phyloP scores from a whole-genome alignment of 2,888 invertebrate genomes.

The Baccha elongata region DNA sequence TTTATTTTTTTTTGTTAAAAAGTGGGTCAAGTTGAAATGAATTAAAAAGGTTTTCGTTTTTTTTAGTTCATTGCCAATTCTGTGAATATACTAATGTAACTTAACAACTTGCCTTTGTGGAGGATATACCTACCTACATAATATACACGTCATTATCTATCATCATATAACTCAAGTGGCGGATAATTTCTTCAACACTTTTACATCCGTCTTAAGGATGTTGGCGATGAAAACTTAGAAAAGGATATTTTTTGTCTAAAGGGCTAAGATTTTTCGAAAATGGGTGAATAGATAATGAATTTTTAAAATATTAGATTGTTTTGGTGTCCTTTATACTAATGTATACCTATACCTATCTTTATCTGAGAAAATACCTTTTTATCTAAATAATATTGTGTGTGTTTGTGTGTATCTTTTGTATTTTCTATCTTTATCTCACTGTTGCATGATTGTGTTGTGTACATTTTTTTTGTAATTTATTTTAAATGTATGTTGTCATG shows the following conservation, averaged over 20 bases:
- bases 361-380: constrained; percentile 7
- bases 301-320: constrained; percentile 8
- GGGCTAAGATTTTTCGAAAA: constrained; percentile 39
- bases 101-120: neutral
- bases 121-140: neutral
- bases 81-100: constrained; percentile 4
- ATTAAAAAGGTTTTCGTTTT: constrained; percentile 7
- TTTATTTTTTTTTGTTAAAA: constrained; percentile 32
- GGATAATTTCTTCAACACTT: constrained; percentile 24
- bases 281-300: constrained; percentile 68
- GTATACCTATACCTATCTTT: neutral
- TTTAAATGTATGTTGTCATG: constrained; percentile 17
- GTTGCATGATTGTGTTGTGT: constrained; percentile 20
- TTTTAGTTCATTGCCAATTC: constrained; percentile 40
- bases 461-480: neutral
- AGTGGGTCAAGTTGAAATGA: constrained; percentile 63
- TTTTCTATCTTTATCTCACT: constrained; percentile 12
- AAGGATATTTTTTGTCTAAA: constrained; percentile 8
- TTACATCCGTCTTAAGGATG: constrained; percentile 1
- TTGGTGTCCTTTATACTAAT: neutral
- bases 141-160: constrained; percentile 16
- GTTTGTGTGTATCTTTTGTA: neutral
- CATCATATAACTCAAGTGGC: neutral
- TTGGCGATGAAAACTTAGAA: constrained; percentile 1
- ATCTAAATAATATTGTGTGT: neutral